These are phyloP conservation scores for Neopipo cinnamomea DNA, from an alignment of 2,113 vertebrate genomes.

Conservation along the genomic window DNA sequence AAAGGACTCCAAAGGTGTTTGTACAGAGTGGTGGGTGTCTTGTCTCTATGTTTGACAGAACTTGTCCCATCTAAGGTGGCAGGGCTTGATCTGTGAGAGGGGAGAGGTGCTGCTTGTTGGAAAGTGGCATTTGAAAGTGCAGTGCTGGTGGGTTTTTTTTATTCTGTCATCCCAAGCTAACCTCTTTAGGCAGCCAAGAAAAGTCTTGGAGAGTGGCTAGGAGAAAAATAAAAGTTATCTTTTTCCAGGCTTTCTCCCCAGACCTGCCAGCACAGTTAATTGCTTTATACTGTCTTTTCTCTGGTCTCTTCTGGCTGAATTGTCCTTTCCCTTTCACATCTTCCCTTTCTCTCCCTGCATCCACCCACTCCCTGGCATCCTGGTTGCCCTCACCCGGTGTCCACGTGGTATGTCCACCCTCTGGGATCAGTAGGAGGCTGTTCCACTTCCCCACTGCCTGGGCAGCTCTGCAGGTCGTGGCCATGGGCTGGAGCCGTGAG, in stretches of 20 bases:
- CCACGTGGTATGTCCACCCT: rapidly evolving
- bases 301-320: neutral
- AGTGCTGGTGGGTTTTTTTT: neutral
- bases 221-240: neutral
- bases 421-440: neutral
- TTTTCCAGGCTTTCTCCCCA: neutral
- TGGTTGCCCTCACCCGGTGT: rapidly evolving
- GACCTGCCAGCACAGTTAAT: neutral
- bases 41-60: neutral
- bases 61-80: neutral
- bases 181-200: neutral
- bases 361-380: neutral
- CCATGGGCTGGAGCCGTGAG: neutral
- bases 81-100: neutral
- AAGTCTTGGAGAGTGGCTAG: neutral
- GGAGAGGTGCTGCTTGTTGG: neutral
- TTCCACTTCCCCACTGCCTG: neutral
- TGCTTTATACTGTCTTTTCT: neutral
- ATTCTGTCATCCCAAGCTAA: neutral
- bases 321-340: neutral
- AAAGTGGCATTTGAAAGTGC: neutral
- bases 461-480: rapidly evolving
- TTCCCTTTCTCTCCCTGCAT: neutral
- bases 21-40: neutral
- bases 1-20: neutral